These are phyloP conservation scores for Rhadina sibilatrix DNA, from an alignment of 2,113 vertebrate genomes.

Conservation along the genomic window DNA sequence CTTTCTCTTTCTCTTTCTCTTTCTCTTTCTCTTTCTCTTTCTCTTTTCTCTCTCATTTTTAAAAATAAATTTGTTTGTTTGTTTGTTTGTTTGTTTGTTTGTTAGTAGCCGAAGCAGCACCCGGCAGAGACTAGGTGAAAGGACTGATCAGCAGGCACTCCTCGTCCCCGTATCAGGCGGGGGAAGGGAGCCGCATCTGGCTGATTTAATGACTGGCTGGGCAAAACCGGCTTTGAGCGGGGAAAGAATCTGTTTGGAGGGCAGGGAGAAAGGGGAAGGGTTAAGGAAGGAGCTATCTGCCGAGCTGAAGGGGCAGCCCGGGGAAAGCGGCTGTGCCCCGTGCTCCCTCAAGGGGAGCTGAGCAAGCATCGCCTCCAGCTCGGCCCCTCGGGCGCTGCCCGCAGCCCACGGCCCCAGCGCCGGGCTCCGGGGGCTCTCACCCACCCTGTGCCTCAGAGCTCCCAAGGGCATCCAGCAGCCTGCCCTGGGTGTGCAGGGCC, in stretches of 20 bases:
- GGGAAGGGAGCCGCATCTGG: not conserved
- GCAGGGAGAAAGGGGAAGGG: not conserved
- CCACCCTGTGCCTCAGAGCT: not conserved
- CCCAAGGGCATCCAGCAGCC: not conserved
- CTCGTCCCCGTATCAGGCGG: not conserved
- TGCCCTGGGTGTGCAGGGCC: not conserved
- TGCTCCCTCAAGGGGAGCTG: fast-evolving
- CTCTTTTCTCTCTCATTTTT: not conserved
- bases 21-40: too few species aligned
- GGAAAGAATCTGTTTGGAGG: not conserved
- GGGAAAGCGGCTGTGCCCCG: not conserved
- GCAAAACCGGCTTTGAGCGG: not conserved
- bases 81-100: not conserved
- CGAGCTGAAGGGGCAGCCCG: not conserved
- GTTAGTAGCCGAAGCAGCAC: not conserved
- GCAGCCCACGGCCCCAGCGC: not conserved
- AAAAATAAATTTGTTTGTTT: too few species aligned
- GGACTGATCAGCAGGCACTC: not conserved
- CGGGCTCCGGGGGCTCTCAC: not conserved
- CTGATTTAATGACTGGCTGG: not conserved
- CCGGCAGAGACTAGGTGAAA: not conserved
- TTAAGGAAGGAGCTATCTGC: not conserved
- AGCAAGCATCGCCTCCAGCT: not conserved
- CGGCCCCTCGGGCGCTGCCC: not conserved
- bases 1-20: too few species aligned